A percentile compares a stretch with the other conserved stretches of the same genome.
Evolutionary conservation across 2,113 vertebrate species (phyloP).

Genomic region (Phocoena phocoena): DNA sequence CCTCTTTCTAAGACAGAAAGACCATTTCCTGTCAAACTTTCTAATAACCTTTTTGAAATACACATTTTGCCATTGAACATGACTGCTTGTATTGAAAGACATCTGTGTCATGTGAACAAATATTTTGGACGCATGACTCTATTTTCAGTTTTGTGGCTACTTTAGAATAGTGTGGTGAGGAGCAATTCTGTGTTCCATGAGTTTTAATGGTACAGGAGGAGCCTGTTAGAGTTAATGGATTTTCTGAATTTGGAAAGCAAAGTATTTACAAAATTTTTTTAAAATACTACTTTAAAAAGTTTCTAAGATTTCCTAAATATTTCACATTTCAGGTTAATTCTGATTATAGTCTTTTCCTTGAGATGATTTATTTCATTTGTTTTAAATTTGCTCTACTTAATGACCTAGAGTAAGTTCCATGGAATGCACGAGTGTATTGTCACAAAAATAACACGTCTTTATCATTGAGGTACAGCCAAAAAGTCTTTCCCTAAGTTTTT

Average conservation of each 20-base stretch:
- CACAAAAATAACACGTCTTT: conserved; percentile 4
- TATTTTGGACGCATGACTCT: not conserved
- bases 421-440: not conserved
- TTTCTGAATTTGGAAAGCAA: conserved; percentile 42
- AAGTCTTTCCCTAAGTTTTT: not conserved
- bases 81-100: not conserved
- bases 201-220: not conserved
- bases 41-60: not conserved
- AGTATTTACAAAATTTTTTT: conserved; percentile 19
- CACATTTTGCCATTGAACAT: not conserved
- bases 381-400: conserved; percentile 12
- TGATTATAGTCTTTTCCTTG: not conserved
- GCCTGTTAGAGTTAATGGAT: not conserved
- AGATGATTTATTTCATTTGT: conserved; percentile 35
- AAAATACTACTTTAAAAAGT: not conserved
- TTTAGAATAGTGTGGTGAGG: not conserved
- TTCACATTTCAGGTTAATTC: not conserved
- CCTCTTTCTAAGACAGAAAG: not conserved
- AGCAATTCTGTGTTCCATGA: not conserved
- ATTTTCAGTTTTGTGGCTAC: not conserved
- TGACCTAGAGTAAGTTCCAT: not conserved
- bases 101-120: not conserved
- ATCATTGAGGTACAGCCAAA: not conserved
- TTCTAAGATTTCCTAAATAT: conserved; percentile 10
- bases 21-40: not conserved